Conservation (phyloP, 2,797 vertebrate species). For the Buceros bicornis region DNA sequence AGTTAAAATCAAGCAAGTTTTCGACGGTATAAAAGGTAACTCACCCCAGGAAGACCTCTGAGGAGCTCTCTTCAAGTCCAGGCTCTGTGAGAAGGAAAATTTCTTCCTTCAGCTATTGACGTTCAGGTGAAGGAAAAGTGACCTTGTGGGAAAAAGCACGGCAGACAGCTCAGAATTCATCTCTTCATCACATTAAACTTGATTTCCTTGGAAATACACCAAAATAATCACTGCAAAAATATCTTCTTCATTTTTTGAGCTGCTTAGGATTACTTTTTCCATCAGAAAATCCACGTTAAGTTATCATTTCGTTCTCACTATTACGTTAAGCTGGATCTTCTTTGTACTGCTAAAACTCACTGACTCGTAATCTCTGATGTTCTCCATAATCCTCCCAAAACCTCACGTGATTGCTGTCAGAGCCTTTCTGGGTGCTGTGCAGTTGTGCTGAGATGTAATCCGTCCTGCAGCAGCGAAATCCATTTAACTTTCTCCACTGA, state of each 20-base stretch:
- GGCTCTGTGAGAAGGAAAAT: neutral
- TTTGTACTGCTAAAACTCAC: conserved; percentile 40
- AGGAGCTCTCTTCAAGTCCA: neutral
- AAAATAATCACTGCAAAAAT: conserved; percentile 17
- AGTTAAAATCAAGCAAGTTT: neutral
- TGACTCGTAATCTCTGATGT: conserved; percentile 9
- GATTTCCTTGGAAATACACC: conserved; percentile 1
- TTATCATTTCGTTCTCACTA: conserved; percentile 18
- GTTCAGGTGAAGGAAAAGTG: neutral
- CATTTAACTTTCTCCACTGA: neutral
- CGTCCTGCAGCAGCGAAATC: neutral
- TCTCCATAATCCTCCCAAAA: conserved; percentile 13
- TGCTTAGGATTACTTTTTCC: conserved; percentile 47
- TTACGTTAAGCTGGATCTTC: conserved; percentile 37
- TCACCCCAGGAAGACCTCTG: neutral
- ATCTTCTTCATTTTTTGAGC: neutral
- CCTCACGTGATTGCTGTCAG: neutral
- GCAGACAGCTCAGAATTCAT: neutral
- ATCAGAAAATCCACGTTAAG: conserved; percentile 39
- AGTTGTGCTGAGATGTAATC: neutral
- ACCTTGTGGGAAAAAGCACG: neutral
- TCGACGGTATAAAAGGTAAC: neutral
- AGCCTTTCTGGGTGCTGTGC: neutral
- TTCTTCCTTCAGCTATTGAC: neutral
- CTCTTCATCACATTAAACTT: neutral